These are phyloP conservation scores for Drosophila seclusa DNA, from an alignment of 2,888 invertebrate species.

Conservation along the genomic window DNA sequence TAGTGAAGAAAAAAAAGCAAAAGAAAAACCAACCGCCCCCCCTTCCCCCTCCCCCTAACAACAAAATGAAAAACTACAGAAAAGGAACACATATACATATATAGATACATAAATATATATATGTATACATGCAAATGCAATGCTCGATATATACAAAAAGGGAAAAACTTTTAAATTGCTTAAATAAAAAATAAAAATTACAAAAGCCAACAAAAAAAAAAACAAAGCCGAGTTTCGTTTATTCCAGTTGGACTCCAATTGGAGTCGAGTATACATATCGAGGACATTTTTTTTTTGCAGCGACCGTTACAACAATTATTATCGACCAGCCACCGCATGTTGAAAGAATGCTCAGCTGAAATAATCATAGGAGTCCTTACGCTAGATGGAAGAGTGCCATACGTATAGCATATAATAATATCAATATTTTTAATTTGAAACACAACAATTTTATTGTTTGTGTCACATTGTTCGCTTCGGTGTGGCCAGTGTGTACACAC, in stretches of 20 bases:
- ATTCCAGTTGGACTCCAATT: constrained; percentile 14
- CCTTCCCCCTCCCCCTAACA: no score
- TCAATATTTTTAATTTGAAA: background rate
- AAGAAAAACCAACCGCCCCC: constrained; percentile 10
- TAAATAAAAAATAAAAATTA: constrained; percentile 64
- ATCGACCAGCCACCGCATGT: constrained; percentile 29
- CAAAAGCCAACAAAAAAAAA: constrained; percentile 41
- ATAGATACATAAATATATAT: constrained; percentile 44
- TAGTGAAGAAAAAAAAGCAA: constrained; percentile 42
- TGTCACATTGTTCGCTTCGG: background rate
- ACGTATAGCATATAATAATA: background rate
- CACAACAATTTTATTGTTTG: background rate
- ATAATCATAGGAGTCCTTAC: no score
- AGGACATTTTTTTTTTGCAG: constrained; percentile 2
- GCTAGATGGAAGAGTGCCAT: background rate
- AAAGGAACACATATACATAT: constrained; percentile 33
- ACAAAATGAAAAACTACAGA: constrained; percentile 12
- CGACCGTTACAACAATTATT: constrained; percentile 10
- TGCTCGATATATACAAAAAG: constrained; percentile 67
- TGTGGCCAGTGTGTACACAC: constrained; percentile 32
- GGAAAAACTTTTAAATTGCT: constrained; percentile 73
- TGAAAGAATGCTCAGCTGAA: background rate
- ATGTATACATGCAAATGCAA: constrained; percentile 63
- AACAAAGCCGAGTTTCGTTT: background rate
- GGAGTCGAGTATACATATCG: constrained; percentile 8